Evolutionary conservation across 2,888 invertebrate species (phyloP), one percentile per base, ranked within the genome.

Genomic region (Pollenia labialis): DNA sequence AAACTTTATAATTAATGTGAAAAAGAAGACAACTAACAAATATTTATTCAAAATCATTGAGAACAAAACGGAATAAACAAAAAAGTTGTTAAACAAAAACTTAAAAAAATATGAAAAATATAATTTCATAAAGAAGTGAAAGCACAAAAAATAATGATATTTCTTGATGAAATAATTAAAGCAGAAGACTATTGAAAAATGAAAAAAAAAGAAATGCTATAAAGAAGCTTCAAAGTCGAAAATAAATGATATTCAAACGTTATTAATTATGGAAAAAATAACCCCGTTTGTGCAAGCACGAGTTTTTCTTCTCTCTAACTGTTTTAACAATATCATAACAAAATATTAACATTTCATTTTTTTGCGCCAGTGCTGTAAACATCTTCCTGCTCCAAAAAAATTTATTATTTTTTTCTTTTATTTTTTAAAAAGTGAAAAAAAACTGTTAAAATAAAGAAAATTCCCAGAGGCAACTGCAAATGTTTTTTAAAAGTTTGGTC

Each of bases 391-490:
- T 60, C 16, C 12, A 48, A 64, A 64, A 75, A 42, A 50, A 32
- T 6, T 4, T 32, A 6, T 32, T 32, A 0, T 6, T 32, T 6
- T 32, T 32, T 32, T 32, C 6, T 32, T 32, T 32, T 23, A 23
- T 23, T 23, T 23, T 23, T 40, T 46, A 18, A 75, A 75, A 62
- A 62, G 12, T 11, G 23, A 16, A 48, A 58, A 12, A 44, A 68
- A 68, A 60, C 50, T 50, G 23, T 54, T 80, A 68, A 46, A 60
- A 54, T 75, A 60, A 16, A 32, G 42, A 56, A 81, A 83, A 52
- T 71, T 77, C 54, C 56, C 76, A 83, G 50, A 83, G 80, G 72
- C 79, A 58, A 2, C 50, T 68, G 23, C 23, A 71, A 69, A 69
- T 16, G 58, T 54, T 71, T 64, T 69, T 68, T 46, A 46, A 82